Conservation (phyloP, 1,140 invertebrate genomes). For the Heliothis virescens region DNA sequence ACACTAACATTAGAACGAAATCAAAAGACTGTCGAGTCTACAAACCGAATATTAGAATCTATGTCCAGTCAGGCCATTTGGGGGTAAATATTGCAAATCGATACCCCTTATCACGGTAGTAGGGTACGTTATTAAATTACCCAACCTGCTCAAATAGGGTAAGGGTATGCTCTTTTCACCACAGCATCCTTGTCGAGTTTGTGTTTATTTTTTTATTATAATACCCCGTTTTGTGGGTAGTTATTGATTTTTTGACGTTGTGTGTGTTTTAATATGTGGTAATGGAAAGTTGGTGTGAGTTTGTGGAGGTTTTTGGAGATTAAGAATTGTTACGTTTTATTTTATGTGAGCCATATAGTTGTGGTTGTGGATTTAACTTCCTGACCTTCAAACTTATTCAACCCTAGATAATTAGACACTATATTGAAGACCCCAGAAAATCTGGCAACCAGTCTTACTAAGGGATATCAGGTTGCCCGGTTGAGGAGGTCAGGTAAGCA, state of each 20-base stretch:
- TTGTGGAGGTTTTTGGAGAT: neutral
- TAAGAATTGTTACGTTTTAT: neutral
- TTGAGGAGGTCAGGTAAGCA: no score
- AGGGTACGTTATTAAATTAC: constrained; percentile 64
- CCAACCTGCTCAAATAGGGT: constrained; percentile 44
- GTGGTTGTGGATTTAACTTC: no score
- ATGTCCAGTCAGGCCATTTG: constrained; percentile 25
- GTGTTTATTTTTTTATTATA: constrained; percentile 24
- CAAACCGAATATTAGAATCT: neutral
- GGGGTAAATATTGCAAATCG: constrained; percentile 67
- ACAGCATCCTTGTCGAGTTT: neutral
- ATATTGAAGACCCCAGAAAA: no score
- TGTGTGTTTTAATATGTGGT: neutral
- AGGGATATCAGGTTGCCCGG: no score
- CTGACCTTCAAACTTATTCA: no score
- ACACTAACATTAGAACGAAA: no score
- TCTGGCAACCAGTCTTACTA: no score
- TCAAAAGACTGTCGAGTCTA: neutral
- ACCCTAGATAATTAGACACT: no score
- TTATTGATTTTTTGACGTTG: neutral
- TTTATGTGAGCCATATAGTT: no score
- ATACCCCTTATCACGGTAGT: constrained; percentile 59
- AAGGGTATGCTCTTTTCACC: constrained; percentile 19
- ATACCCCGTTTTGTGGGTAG: neutral
- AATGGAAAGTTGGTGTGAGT: neutral